Percentiles rank a stretch among this genome's conserved stretches.
These are phyloP conservation scores for Catharus ustulatus DNA, from an alignment of 2,797 vertebrate species.

Conservation along the genomic window DNA sequence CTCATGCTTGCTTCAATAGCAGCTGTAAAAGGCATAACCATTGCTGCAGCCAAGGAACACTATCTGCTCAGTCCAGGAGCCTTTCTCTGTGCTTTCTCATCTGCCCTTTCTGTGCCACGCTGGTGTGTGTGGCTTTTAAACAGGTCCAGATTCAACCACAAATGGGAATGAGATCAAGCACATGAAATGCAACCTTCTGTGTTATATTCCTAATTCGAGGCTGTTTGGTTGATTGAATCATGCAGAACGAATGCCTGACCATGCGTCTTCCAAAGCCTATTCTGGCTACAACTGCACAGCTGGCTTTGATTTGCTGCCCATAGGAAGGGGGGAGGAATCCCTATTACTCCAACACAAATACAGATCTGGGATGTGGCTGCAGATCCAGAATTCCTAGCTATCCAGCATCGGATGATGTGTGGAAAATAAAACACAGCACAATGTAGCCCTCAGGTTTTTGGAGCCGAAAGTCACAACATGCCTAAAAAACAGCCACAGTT, in stretches of 20 bases:
- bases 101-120: not conserved
- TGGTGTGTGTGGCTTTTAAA: conserved; percentile 50
- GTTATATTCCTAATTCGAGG: conserved; percentile 36
- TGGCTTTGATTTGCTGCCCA: conserved; percentile 65
- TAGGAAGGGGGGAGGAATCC: conserved; percentile 46
- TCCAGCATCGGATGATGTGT: conserved; percentile 40
- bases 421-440: conserved; percentile 58
- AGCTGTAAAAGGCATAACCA: conserved; percentile 17
- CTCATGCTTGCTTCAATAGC: not conserved
- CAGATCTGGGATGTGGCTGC: conserved; percentile 57
- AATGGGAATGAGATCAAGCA: conserved; percentile 32
- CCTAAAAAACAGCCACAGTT: conserved; percentile 38
- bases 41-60: not conserved
- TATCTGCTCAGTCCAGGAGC: conserved; percentile 18
- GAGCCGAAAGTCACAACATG: conserved; percentile 45
- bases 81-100: conserved; percentile 23
- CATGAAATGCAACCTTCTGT: conserved; percentile 42
- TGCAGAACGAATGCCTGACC: conserved; percentile 57
- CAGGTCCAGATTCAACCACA: conserved; percentile 42
- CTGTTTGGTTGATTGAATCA: conserved; percentile 54
- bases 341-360: conserved; percentile 62
- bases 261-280: conserved; percentile 25
- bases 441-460: conserved; percentile 52
- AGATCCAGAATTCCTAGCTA: conserved; percentile 52
- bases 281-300: conserved; percentile 44